Evolutionary conservation across 2,888 invertebrate genomes (phyloP), one percentile per base, ranked within the genome.

Genomic region (Ganaspis brasiliensis): DNA sequence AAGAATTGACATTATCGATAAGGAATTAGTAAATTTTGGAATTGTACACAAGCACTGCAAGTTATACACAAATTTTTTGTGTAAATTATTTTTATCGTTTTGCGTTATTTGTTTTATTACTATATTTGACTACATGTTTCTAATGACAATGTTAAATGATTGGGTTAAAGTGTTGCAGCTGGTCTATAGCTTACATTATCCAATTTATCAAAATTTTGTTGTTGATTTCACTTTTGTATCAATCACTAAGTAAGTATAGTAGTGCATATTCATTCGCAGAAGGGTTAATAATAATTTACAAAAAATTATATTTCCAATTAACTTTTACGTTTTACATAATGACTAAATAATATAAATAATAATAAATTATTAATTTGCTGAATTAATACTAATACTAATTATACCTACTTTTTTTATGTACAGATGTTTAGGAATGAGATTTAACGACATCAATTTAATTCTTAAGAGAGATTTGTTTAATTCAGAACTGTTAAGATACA

Each of bases 151-250:
- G 1, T n/a, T 40, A 19, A 31, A 31, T n/a, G 21, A 37, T 63
- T 37, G 16, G 12, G 35, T 4, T 4, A 8, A 21, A 21, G 52
- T 52, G 8, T 6, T 19, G 8, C 16, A 52, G 16, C 52, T 16
- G 9, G 16, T 24, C 0, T 24, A 21, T 6, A 40, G 21, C 10
- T 14, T 63, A 6, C 40, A 63, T 40, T 63, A 40, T 63, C 63
- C 63, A 3, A 63, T n/a, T 63, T n/a, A 63, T 8, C 14, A 21
- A 8, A 63, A 45, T 40, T 19, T 37, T 40, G 24, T 63, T n/a
- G 63, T 63, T 1, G 40, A 40, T n/a, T 63, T 63, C 2, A 67
- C 67, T 6, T 59, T 31, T 19, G 16, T 16, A n/a, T 40, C 45
- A 8, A 10, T 67, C 21, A 5, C 45, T 9, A 67, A 10, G 67